Evolutionary conservation across 2,113 vertebrate species (phyloP), one percentile per base, ranked within the genome.

Genomic region (Corapipo altera): DNA sequence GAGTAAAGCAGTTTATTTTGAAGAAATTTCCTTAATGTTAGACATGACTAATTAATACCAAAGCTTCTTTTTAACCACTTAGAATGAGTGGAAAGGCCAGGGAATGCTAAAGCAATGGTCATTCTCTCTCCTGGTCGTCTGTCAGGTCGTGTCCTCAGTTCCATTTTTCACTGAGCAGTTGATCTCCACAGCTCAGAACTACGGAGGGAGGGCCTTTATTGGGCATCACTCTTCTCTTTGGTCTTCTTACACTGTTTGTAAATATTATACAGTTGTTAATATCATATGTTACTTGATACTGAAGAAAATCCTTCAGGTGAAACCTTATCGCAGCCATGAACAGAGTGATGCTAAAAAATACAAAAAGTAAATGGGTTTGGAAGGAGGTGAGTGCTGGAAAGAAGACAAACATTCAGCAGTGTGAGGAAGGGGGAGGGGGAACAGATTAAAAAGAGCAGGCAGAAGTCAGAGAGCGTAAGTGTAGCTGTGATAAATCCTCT

Each of bases 201-300:
- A 32, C 27, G 67, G 58, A 57, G 23, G 35, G 19, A 43, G 67
- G 61, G 23, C 28, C 23, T 59, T 80, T 62, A 32, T 48, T 20
- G 48, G 17, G 49, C 24, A 62, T 32, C 41, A 26, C 24, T 61
- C 44, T 27, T 43, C 51, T 46, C 17, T 44, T 39, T 28, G 66
- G 24, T 46, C 21, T 75, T 51, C 51, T 58, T 57, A 43, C 30
- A 13, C 19, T 62, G 22, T 55, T 26, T 52, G 33, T 49, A 48
- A 61, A 33, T 61, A 43, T 37, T 26, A 11, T 43, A 28, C 16
- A 12, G 14, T 10, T 52, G 51, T 52, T 28, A 28, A 52, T 52
- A 52, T 52, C 16, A 17, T 11, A 1, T 27, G 5, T 39, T 69
- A 44, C 35, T 78, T 2, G 0, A 8, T 21, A 2, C 11, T 37